Evolutionary conservation across 2,888 invertebrate genomes (phyloP).

Genomic region (Harpalus rufipes): DNA sequence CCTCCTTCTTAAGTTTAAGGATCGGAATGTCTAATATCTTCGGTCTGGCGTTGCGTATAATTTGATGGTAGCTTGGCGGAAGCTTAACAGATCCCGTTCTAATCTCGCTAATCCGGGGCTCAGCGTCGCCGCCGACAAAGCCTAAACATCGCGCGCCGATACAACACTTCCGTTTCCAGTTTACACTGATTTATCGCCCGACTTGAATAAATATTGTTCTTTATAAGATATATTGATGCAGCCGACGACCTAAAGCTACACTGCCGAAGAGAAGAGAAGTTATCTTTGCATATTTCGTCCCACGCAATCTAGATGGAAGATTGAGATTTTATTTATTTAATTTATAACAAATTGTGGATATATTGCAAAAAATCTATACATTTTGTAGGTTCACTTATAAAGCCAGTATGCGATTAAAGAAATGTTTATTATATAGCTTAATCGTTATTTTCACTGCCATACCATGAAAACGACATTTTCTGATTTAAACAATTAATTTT

Average conservation of each 20-base stretch:
- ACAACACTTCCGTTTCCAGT: slow-evolving; percentile 76
- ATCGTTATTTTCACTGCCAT: too few relatives aligned
- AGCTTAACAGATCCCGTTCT: slow-evolving; percentile 69
- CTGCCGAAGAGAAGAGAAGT: not conserved
- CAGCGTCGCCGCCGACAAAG: slow-evolving; percentile 70
- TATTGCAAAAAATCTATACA: too few relatives aligned
- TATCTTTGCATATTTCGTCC: slow-evolving; percentile 15
- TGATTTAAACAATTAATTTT: too few relatives aligned
- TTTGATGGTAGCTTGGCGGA: slow-evolving; percentile 10
- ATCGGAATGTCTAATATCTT: too few relatives aligned
- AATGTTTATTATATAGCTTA: too few relatives aligned
- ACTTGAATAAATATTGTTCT: slow-evolving; percentile 63
- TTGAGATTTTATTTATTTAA: not conserved
- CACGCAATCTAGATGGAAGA: not conserved
- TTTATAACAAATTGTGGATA: too few relatives aligned
- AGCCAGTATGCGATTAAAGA: too few relatives aligned
- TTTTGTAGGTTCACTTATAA: too few relatives aligned
- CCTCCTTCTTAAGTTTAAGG: too few relatives aligned
- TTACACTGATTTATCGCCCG: slow-evolving; percentile 61
- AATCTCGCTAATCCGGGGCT: slow-evolving; percentile 72
- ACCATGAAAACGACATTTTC: too few relatives aligned
- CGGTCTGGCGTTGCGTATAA: not conserved
- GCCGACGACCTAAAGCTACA: slow-evolving; percentile 7
- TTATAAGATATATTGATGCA: slow-evolving; percentile 51
- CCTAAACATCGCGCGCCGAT: slow-evolving; percentile 64